Evolutionary conservation across 2,113 vertebrate species (phyloP).

Genomic region (Atherinomorus stipes): DNA sequence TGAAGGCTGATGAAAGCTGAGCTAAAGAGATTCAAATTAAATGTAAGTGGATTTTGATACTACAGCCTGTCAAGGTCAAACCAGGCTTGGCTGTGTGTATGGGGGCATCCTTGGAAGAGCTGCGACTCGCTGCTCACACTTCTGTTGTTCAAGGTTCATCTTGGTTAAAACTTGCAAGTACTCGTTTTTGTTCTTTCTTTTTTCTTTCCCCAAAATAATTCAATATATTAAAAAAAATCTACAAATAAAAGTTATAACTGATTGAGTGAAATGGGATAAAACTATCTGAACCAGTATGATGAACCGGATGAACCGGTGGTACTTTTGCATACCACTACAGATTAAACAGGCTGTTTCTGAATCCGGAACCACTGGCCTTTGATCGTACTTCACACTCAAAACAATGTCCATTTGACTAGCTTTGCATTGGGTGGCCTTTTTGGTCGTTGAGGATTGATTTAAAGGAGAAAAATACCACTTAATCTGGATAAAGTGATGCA

Average conservation of each 20-base stretch:
- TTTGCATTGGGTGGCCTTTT: constrained; percentile 38
- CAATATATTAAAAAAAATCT: no score
- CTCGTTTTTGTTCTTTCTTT: no score
- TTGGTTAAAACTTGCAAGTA: background rate
- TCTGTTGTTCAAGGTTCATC: constrained; percentile 65
- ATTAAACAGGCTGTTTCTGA: constrained; percentile 20
- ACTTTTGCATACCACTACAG: no score
- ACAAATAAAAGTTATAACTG: no score
- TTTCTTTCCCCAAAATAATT: no score
- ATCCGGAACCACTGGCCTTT: constrained; percentile 37
- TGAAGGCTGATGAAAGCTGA: constrained; percentile 65
- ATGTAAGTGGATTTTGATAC: constrained; percentile 71
- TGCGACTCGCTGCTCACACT: background rate
- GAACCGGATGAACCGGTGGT: no score
- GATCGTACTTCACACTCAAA: constrained; percentile 14
- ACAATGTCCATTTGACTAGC: constrained; percentile 40
- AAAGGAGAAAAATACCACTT: constrained; percentile 48
- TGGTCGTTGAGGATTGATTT: constrained; percentile 34
- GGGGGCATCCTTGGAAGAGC: constrained; percentile 8
- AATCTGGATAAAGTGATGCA: constrained; percentile 66
- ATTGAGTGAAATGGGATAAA: no score
- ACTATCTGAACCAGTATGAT: no score
- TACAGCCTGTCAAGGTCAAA: constrained; percentile 65
- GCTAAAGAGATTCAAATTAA: constrained; percentile 74
- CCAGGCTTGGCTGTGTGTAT: constrained; percentile 13